Evolutionary conservation across 2,888 invertebrate species (phyloP), one percentile per base, ranked within the genome.

Genomic region (Monopis laevigella): DNA sequence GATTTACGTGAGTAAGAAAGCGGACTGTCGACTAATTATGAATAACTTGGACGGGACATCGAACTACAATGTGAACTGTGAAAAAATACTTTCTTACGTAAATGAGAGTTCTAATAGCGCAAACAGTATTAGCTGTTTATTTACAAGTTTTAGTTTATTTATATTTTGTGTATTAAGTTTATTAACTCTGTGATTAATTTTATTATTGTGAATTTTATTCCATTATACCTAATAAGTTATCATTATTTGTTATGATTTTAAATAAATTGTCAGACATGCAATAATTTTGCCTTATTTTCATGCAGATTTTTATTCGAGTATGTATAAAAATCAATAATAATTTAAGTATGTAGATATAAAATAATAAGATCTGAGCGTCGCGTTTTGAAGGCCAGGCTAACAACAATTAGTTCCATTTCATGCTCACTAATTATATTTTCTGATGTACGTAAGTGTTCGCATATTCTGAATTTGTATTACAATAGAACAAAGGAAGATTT

Each of bases 21-120:
- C 78, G 0, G 61, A 62, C 35, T 80, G 78, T 38, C 62, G 59
- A 42, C 50, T 80, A 1, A 56, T 78, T 7, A 73, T 78, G 72
- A 73, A 69, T 47, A 77, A 56, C 14, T 64, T 77, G 35, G 77
- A 77, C 40, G 73, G 56, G 4, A 65, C 59, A 51, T 59, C 66
- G 1, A 78, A 72, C 51, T 78, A 75, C 46, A 58, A 55, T 45
- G 65, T 71, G 41, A 58, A 69, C 32, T 80, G 78, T 57, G 65
- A 63, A 44, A 62, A 62, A 48, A 51, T 77, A 43, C 50, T 80
- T 18, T 77, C 64, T 44, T 74, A 62, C 45, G 48, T 77, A 7
- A 80, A 80, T 24, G 41, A 43, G 17, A 36, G 19, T 8, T 21
- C 36, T 11, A 36, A 21, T 21, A 36, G 36, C 11, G 11, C 4